Conservation (phyloP, 1,140 invertebrate species). For the Drosophila obscura region DNA sequence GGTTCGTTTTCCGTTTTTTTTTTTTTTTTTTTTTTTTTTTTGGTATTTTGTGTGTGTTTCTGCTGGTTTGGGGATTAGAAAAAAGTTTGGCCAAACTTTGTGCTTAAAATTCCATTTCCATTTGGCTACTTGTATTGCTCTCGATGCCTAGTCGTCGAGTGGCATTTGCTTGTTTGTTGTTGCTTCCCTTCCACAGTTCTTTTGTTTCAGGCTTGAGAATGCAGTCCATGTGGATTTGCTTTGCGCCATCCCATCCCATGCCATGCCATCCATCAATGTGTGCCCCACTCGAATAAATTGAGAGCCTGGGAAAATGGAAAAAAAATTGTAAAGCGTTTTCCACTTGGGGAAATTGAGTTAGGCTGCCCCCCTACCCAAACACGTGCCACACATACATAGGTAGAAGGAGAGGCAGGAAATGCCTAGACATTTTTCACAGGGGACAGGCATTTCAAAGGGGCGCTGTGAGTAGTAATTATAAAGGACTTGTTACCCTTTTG, state of each 20-base stretch:
- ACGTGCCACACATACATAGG: conserved; percentile 13
- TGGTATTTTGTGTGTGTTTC: neutral
- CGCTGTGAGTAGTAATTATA: conserved; percentile 7
- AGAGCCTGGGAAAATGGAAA: conserved; percentile 47
- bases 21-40: neutral
- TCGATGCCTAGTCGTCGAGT: conserved; percentile 34
- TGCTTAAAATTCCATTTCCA: conserved; percentile 52
- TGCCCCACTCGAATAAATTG: conserved; percentile 23
- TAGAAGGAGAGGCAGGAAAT: conserved; percentile 3
- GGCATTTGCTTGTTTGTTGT: conserved; percentile 33
- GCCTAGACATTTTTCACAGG: conserved; percentile 15
- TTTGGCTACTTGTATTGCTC: conserved; percentile 40
- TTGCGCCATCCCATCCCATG: no score
- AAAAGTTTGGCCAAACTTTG: conserved; percentile 47
- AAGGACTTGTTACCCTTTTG: neutral
- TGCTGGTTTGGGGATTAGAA: conserved; percentile 2
- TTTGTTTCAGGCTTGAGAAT: conserved; percentile 5
- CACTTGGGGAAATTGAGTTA: conserved; percentile 37
- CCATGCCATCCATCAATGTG: conserved; percentile 16
- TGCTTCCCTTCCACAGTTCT: neutral
- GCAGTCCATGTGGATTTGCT: conserved; percentile 23
- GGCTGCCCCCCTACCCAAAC: conserved; percentile 1
- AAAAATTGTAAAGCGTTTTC: conserved; percentile 40
- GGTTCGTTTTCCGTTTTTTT: conserved; percentile 8
- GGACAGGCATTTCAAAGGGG: neutral